These are phyloP conservation scores for Oncorhynchus keta DNA, from an alignment of 2,113 vertebrate genomes.

Conservation along the genomic window DNA sequence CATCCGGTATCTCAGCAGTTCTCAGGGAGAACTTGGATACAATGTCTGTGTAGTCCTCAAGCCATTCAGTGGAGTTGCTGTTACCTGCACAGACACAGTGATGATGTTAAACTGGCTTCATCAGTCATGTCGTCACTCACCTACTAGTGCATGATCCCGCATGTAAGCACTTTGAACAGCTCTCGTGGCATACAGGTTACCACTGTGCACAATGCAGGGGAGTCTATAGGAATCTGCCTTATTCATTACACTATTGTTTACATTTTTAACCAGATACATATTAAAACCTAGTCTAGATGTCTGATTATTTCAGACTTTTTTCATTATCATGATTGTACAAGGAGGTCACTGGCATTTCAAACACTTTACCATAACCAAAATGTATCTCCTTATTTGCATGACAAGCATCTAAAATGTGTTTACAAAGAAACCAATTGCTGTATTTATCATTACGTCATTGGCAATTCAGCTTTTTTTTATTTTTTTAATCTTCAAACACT, in stretches of 20 bases:
- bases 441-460: too few relatives aligned
- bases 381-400: too few relatives aligned
- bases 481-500: too few relatives aligned
- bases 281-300: neutral
- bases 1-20: slow-evolving; percentile 77
- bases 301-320: neutral
- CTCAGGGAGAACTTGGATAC: slow-evolving; percentile 91
- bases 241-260: neutral
- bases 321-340: neutral
- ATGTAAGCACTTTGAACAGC: neutral
- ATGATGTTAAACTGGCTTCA: neutral
- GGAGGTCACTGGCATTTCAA: too few relatives aligned
- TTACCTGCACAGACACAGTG: slow-evolving; percentile 51
- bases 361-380: too few relatives aligned
- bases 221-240: too few relatives aligned
- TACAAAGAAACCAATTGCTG: too few relatives aligned
- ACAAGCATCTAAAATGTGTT: too few relatives aligned
- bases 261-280: neutral
- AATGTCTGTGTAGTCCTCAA: slow-evolving; percentile 76
- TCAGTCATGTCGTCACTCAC: neutral
- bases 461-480: too few relatives aligned
- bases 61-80: slow-evolving; percentile 55
- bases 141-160: neutral
- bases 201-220: too few relatives aligned
- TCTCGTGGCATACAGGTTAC: neutral